These are phyloP conservation scores for Poecilia gillii DNA, from an alignment of 2,797 vertebrate genomes.

Conservation along the genomic window DNA sequence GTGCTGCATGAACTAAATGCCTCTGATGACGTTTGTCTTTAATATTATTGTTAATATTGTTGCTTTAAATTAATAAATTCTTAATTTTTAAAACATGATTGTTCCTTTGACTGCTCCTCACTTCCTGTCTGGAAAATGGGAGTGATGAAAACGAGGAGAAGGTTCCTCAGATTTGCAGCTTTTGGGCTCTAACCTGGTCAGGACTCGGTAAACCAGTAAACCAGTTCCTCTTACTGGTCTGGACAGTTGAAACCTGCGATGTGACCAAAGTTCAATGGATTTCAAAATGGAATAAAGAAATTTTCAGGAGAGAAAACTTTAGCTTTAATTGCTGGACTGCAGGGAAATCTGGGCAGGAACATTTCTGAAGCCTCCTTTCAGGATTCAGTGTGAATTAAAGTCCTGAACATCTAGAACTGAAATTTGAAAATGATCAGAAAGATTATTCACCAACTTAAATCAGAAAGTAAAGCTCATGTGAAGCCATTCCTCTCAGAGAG, in stretches of 20 bases:
- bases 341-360: neutral
- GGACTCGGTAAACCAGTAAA: neutral
- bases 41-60: conserved; percentile 38
- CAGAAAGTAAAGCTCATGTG: neutral
- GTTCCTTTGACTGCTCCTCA: neutral
- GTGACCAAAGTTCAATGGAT: neutral
- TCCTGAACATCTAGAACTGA: neutral
- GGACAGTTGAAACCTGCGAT: neutral
- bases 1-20: neutral
- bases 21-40: neutral
- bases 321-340: neutral
- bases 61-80: conserved; percentile 47
- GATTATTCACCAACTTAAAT: neutral
- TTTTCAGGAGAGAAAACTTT: neutral
- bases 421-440: neutral
- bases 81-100: neutral
- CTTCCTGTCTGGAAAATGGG: neutral
- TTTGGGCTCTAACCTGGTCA: neutral
- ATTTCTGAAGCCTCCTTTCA: too few species aligned
- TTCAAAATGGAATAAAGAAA: neutral
- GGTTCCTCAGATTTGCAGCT: neutral
- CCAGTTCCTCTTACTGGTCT: neutral
- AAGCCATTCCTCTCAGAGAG: neutral
- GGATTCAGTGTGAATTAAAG: neutral
- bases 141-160: neutral